Evolutionary conservation across 2,797 vertebrate species (phyloP).

Genomic region (Molossus alvarezi): DNA sequence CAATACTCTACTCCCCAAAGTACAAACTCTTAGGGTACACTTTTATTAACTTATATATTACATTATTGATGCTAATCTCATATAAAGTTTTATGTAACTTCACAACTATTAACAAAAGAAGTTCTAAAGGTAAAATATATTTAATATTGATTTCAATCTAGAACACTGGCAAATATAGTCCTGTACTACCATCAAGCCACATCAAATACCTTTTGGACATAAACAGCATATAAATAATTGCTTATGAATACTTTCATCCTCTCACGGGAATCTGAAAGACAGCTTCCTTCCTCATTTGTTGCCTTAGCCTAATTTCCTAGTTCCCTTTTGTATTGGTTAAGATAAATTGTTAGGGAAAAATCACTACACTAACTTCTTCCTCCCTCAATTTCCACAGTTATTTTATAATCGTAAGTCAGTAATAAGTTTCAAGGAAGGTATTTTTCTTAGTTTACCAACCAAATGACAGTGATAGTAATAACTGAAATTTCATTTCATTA

Average conservation of each 20-base stretch:
- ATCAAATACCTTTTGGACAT: not conserved
- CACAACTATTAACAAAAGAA: not conserved
- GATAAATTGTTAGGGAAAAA: not conserved
- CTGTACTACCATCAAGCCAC: not conserved
- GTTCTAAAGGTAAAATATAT: not conserved
- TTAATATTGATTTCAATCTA: not conserved
- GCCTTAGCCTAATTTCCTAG: not conserved
- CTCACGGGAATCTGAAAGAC: not conserved
- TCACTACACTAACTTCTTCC: not conserved
- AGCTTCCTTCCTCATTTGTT: not conserved
- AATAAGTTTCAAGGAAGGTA: not conserved
- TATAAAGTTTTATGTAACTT: not conserved
- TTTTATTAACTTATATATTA: not conserved
- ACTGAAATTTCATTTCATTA: not conserved
- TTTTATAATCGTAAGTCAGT: not conserved
- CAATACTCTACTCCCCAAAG: not conserved
- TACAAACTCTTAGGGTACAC: not conserved
- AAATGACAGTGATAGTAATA: not conserved
- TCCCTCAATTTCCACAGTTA: not conserved
- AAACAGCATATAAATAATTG: not conserved
- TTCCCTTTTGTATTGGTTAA: not conserved
- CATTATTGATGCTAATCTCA: not conserved
- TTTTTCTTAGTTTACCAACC: not conserved
- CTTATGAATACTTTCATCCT: not conserved
- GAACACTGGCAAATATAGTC: not conserved